phyloP scores from a whole-genome alignment of 2,797 vertebrate species.

The Premnoplex brunnescens region DNA sequence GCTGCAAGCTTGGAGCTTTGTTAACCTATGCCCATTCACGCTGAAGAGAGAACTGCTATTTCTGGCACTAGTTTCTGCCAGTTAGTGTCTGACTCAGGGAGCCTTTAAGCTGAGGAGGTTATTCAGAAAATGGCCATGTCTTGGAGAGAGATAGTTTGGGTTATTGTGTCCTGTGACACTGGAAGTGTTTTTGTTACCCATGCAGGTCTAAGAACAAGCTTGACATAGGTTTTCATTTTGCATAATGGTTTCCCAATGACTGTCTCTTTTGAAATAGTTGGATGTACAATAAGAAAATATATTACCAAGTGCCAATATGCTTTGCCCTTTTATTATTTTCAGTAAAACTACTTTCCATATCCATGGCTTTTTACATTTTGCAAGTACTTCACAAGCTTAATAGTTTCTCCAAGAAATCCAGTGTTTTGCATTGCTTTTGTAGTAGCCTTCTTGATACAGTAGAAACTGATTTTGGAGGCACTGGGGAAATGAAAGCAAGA shows the following conservation, averaged over 20 bases:
- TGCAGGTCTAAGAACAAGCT: background rate
- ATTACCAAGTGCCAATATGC: background rate
- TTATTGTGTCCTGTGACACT: background rate
- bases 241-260: background rate
- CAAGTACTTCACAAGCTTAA: background rate
- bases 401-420: background rate
- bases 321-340: background rate
- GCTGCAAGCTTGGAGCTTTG: background rate
- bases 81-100: background rate
- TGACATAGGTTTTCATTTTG: background rate
- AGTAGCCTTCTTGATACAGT: background rate
- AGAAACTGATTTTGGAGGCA: background rate
- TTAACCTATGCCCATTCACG: background rate
- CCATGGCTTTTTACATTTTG: background rate
- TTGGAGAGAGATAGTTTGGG: background rate
- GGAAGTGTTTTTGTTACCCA: rapidly evolving
- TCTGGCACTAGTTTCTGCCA: background rate
- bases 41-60: background rate
- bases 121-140: background rate
- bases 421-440: background rate
- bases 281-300: background rate
- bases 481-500: background rate
- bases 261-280: background rate
- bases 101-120: background rate
- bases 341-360: background rate